phyloP scores from a whole-genome alignment of 1,140 invertebrate species.

The Physella acuta region DNA sequence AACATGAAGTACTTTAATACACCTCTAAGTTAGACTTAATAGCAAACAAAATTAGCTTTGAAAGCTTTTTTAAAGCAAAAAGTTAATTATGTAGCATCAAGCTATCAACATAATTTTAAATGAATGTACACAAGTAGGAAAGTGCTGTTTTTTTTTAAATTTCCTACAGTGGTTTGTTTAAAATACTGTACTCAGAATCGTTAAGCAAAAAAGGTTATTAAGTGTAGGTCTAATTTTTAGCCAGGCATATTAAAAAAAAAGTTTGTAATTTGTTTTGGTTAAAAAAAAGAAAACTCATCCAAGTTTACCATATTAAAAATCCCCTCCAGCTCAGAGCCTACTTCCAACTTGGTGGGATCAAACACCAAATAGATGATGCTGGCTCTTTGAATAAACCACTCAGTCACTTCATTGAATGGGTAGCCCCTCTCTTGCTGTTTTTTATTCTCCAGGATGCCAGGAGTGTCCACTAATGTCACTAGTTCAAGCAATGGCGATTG shows the following conservation, averaged over 20 bases:
- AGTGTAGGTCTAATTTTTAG: too few relatives aligned
- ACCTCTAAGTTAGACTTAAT: too few relatives aligned
- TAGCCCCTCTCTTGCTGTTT: conserved; percentile 90
- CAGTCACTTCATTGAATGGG: conserved; percentile 92
- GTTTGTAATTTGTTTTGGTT: neutral
- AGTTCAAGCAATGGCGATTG: conserved; percentile 85
- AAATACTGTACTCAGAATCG: too few relatives aligned
- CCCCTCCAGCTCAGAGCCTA: conserved; percentile 85
- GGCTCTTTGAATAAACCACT: conserved; percentile 94
- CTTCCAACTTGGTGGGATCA: conserved; percentile 91
- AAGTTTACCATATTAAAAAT: conserved; percentile 3
- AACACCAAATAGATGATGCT: conserved; percentile 94
- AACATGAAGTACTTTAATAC: too few relatives aligned
- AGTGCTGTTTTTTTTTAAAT: too few relatives aligned
- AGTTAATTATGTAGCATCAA: too few relatives aligned
- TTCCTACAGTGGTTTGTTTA: too few relatives aligned
- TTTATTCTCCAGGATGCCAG: conserved; percentile 89
- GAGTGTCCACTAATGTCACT: conserved; percentile 92
- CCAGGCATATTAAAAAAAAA: neutral
- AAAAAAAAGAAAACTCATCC: neutral
- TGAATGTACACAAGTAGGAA: too few relatives aligned
- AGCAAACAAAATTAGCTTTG: too few relatives aligned
- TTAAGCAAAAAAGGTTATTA: too few relatives aligned
- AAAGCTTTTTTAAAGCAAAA: too few relatives aligned
- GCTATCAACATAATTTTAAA: too few relatives aligned